A percentile compares a stretch with the other conserved stretches of the same genome.
These are phyloP conservation scores for Drepana falcataria DNA, from an alignment of 2,888 invertebrate genomes.

Conservation along the genomic window DNA sequence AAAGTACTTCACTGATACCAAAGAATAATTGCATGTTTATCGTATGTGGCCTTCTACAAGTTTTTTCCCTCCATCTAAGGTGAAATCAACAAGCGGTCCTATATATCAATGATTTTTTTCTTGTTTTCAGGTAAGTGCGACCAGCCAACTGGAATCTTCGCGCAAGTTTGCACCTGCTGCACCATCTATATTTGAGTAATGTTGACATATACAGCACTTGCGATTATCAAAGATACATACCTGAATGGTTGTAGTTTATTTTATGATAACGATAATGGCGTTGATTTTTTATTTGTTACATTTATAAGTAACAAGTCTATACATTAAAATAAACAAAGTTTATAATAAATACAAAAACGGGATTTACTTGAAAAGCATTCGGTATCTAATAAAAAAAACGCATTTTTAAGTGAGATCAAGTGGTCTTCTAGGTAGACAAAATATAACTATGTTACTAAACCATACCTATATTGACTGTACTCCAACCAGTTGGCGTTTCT, in stretches of 20 bases:
- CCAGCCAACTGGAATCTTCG: slow-evolving; percentile 13
- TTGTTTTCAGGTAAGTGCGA: slow-evolving; percentile 40
- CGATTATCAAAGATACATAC: neutral
- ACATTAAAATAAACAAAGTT: no score
- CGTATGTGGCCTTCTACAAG: neutral
- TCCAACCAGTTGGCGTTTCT: slow-evolving; percentile 1
- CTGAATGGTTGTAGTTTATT: no score
- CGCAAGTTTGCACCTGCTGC: neutral
- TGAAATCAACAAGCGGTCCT: slow-evolving; percentile 8
- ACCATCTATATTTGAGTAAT: neutral
- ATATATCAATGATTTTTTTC: slow-evolving; percentile 35
- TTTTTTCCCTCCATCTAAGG: neutral
- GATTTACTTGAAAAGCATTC: no score
- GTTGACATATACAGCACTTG: neutral
- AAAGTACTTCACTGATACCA: no score
- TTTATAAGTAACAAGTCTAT: no score
- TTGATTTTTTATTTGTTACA: no score
- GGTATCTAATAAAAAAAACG: no score
- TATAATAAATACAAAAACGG: no score
- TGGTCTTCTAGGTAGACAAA: neutral
- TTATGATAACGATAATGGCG: no score
- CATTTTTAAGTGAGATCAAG: neutral
- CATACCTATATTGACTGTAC: neutral
- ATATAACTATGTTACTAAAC: neutral
- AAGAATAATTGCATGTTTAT: neutral